Conservation (phyloP, 2,113 vertebrate species). For the Perca fluviatilis region DNA sequence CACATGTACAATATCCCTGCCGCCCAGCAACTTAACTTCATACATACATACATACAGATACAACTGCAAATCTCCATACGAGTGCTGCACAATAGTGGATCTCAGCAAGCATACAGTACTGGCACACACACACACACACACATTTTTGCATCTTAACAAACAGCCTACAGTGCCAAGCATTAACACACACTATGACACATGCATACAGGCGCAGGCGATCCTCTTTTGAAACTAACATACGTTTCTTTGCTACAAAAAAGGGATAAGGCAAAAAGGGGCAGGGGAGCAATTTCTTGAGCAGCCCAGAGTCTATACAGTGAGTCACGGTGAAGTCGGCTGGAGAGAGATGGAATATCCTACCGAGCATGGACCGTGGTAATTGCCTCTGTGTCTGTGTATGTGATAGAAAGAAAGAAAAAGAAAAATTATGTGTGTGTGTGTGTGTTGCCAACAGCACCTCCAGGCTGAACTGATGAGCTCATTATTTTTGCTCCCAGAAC, state of each 20-base stretch:
- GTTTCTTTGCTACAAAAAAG: constrained; percentile 49
- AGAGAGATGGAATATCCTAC: constrained; percentile 73
- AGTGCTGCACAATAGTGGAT: constrained; percentile 5
- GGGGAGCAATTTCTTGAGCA: constrained; percentile 43
- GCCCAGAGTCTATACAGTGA: constrained; percentile 66
- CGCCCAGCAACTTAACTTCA: constrained; percentile 24
- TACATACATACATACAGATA: constrained; percentile 9
- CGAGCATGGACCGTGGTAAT: constrained; percentile 77
- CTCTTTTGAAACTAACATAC: constrained; percentile 39
- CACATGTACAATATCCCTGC: neutral
- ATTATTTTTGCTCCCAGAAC: constrained; percentile 81
- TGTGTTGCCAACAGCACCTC: constrained; percentile 74
- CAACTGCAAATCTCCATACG: constrained; percentile 25
- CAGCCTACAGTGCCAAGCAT: neutral
- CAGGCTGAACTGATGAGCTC: constrained; percentile 82
- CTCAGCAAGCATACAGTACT: neutral
- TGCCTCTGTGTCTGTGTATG: constrained; percentile 75
- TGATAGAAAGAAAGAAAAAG: constrained; percentile 68
- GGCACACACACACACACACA: constrained; percentile 21
- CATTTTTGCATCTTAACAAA: constrained; percentile 42
- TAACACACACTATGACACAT: constrained; percentile 16
- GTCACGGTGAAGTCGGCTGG: constrained; percentile 64
- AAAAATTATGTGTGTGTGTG: constrained; percentile 58
- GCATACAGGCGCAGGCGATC: constrained; percentile 12
- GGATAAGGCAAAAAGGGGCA: constrained; percentile 10